Evolutionary conservation across 2,888 invertebrate genomes (phyloP).

Genomic region (Leucophenga montana): DNA sequence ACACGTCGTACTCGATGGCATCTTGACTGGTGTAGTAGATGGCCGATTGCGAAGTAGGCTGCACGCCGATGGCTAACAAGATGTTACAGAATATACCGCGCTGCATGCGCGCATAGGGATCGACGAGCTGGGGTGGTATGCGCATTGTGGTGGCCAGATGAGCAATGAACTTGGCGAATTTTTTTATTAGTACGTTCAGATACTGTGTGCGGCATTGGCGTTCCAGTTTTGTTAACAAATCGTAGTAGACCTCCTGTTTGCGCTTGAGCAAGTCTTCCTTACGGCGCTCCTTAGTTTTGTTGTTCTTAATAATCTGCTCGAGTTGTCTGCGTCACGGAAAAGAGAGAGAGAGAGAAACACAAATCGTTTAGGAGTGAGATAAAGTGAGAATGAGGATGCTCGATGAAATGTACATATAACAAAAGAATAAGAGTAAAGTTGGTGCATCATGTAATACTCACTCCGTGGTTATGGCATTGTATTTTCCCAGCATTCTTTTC

Average conservation of each 20-base stretch:
- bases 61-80: conserved; percentile 63
- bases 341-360: neutral
- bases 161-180: conserved; percentile 65
- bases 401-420: no score
- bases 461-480: conserved; percentile 57
- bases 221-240: conserved; percentile 64
- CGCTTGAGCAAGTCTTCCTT: conserved; percentile 60
- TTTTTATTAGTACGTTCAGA: conserved; percentile 63
- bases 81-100: conserved; percentile 68
- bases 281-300: conserved; percentile 57
- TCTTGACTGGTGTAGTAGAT: conserved; percentile 64
- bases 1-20: conserved; percentile 63
- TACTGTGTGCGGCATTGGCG: conserved; percentile 65
- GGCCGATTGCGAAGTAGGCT: conserved; percentile 59
- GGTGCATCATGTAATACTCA: conserved; percentile 36
- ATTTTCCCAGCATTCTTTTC: conserved; percentile 55
- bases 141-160: conserved; percentile 67
- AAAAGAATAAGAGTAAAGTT: neutral
- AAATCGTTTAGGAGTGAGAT: neutral
- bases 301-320: conserved; percentile 56
- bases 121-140: conserved; percentile 61
- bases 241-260: conserved; percentile 65
- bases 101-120: conserved; percentile 68
- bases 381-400: no score
- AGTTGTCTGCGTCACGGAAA: conserved; percentile 51